Percentiles rank a stretch among this genome's conserved stretches.
phyloP scores from a whole-genome alignment of 2,113 vertebrate genomes.

The Boulengeromyrus knoepffleri region DNA sequence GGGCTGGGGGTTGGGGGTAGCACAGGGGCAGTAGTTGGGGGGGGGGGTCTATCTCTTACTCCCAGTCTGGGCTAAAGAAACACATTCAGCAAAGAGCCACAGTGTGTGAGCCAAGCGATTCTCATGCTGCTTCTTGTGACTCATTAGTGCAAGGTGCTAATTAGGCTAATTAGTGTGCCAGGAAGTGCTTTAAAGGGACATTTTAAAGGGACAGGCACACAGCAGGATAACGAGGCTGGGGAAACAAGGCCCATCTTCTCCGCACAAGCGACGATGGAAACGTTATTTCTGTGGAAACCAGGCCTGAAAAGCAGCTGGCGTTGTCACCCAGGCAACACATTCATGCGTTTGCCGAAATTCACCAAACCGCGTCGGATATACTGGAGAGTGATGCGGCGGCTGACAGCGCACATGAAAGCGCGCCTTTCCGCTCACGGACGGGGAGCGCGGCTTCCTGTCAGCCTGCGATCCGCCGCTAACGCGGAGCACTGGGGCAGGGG shows the following conservation, averaged over 20 bases:
- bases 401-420: neutral
- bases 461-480: neutral
- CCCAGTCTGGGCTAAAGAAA: conserved; percentile 20
- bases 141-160: neutral
- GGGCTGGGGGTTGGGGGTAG: conserved; percentile 19
- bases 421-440: neutral
- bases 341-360: neutral
- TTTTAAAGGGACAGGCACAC: neutral
- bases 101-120: neutral
- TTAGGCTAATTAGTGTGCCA: neutral
- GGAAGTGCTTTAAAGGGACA: neutral
- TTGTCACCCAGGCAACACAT: neutral
- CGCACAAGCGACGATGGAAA: neutral
- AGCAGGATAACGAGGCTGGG: neutral
- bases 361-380: neutral
- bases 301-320: neutral
- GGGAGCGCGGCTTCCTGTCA: neutral
- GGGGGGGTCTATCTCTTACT: conserved; percentile 26
- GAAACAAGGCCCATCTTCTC: neutral
- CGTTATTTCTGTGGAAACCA: neutral
- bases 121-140: neutral
- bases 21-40: conserved; percentile 35
- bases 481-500: neutral
- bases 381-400: neutral
- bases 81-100: neutral